These are phyloP conservation scores for Athene cunicularia DNA, from an alignment of 2,113 vertebrate genomes.

Conservation along the genomic window DNA sequence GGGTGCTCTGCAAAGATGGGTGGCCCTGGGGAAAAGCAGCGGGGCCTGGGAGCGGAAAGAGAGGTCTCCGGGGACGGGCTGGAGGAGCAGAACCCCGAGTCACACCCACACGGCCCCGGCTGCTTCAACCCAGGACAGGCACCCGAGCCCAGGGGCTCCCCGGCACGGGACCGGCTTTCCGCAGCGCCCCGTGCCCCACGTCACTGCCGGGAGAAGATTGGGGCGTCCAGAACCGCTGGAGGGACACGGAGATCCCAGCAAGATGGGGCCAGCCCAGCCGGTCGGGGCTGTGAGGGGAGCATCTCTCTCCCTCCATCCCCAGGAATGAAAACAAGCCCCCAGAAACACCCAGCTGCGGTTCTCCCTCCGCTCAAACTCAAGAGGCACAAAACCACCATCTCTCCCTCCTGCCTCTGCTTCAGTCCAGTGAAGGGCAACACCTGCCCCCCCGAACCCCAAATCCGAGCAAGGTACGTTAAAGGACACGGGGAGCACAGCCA, in stretches of 20 bases:
- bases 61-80: background rate
- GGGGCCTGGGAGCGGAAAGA: background rate
- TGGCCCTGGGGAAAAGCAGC: background rate
- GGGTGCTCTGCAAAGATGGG: background rate
- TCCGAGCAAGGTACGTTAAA: background rate
- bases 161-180: background rate
- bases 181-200: background rate
- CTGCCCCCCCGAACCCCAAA: rapidly evolving
- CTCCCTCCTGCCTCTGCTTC: background rate
- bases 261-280: background rate
- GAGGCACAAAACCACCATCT: background rate
- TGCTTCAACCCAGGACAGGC: background rate
- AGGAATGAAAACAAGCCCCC: background rate
- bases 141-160: background rate
- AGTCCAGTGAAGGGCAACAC: background rate
- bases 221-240: background rate
- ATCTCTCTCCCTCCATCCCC: background rate
- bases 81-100: background rate
- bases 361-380: background rate
- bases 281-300: background rate
- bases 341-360: background rate
- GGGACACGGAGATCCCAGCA: background rate
- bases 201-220: background rate
- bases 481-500: background rate
- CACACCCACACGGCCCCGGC: background rate